Evolutionary conservation across 2,113 vertebrate species (phyloP).

Genomic region (Atherinomorus stipes): DNA sequence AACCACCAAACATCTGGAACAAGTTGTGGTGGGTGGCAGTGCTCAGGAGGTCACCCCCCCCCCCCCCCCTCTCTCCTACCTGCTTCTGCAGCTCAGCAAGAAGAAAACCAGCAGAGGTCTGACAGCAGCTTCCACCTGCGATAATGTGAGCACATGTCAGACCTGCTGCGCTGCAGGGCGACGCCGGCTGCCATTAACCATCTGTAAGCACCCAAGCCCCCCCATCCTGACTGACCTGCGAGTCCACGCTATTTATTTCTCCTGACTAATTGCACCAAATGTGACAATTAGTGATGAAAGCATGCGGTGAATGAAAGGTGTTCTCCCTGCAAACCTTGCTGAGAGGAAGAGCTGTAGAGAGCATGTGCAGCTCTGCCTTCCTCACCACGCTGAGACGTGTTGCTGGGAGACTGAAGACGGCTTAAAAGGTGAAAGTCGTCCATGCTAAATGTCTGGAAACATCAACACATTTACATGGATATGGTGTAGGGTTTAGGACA

Average conservation of each 20-base stretch:
- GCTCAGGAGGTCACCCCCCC: slow-evolving; percentile 26
- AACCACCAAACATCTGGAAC: not conserved
- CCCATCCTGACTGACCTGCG: slow-evolving; percentile 62
- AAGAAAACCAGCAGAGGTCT: not conserved
- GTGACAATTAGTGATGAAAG: slow-evolving; percentile 65
- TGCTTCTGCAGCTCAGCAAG: not conserved
- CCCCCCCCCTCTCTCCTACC: slow-evolving; percentile 12
- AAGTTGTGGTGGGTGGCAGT: not conserved
- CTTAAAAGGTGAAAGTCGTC: slow-evolving; percentile 61
- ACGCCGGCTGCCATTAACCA: slow-evolving; percentile 44
- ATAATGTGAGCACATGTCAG: slow-evolving; percentile 38
- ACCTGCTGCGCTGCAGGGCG: slow-evolving; percentile 46
- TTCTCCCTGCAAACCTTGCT: slow-evolving; percentile 25
- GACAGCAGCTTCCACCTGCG: slow-evolving; percentile 36
- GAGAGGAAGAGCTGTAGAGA: not conserved
- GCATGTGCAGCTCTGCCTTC: not conserved
- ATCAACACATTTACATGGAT: slow-evolving; percentile 57
- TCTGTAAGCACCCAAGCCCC: slow-evolving; percentile 43
- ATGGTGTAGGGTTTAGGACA: not conserved
- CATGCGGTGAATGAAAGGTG: slow-evolving; percentile 31
- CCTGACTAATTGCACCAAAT: slow-evolving; percentile 83
- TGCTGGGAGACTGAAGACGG: slow-evolving; percentile 66
- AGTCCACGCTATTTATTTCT: slow-evolving; percentile 76
- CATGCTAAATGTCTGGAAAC: slow-evolving; percentile 63
- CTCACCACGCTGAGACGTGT: slow-evolving; percentile 27